Conservation (phyloP, 2,888 invertebrate genomes). For the Podabrus alpinus region DNA sequence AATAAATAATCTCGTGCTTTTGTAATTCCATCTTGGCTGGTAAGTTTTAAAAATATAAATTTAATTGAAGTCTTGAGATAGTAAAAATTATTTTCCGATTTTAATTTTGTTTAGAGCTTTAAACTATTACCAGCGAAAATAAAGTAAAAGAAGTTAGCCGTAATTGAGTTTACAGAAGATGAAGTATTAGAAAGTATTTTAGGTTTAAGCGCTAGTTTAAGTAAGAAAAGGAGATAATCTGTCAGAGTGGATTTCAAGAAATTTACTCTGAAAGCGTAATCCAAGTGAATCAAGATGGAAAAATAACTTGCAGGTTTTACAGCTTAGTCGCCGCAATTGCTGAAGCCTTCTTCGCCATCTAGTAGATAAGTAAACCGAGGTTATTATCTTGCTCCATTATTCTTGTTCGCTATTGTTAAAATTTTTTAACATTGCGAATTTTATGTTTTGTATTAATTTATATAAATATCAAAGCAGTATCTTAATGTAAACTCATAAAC, state of each 20-base stretch:
- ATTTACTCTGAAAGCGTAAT: slow-evolving; percentile 41
- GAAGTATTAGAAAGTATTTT: slow-evolving; percentile 18
- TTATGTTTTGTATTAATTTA: slow-evolving; percentile 11
- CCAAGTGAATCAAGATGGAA: slow-evolving; percentile 42
- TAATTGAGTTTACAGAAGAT: slow-evolving; percentile 20
- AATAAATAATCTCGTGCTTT: not conserved
- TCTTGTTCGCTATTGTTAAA: slow-evolving; percentile 37
- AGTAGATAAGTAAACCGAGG: slow-evolving; percentile 40
- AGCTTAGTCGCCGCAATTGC: slow-evolving; percentile 41
- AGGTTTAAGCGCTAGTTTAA: slow-evolving; percentile 28
- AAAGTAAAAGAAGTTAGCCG: slow-evolving; percentile 5
- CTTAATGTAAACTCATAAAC: not conserved
- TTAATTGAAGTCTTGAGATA: not conserved
- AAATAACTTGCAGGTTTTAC: slow-evolving; percentile 42
- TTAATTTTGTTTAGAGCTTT: not conserved
- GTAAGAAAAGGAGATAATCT: slow-evolving; percentile 33
- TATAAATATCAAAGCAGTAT: not conserved
- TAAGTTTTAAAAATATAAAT: not conserved
- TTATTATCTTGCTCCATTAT: slow-evolving; percentile 43
- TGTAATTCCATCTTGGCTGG: not conserved
- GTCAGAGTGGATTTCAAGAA: slow-evolving; percentile 35
- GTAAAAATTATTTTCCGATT: not conserved
- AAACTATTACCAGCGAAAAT: not conserved
- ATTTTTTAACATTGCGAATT: slow-evolving; percentile 25
- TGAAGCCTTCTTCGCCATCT: slow-evolving; percentile 35